A percentile compares a stretch with the other conserved stretches of the same genome.
Conservation (phyloP, 2,113 vertebrate species). For the Atlantisia rogersi region DNA sequence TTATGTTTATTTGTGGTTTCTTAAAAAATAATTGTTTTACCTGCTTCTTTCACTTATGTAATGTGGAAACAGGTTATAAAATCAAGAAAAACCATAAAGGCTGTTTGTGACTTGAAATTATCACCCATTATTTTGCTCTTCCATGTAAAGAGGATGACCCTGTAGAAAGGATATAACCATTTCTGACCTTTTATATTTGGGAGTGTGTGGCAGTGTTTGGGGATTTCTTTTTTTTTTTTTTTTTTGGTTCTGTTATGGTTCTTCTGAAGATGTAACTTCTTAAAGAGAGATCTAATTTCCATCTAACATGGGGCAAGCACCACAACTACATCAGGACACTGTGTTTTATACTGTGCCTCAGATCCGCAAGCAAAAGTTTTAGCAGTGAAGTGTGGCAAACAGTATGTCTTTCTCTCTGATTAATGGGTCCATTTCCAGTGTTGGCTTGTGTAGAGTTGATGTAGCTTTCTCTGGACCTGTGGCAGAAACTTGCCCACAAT, state of each 20-base stretch:
- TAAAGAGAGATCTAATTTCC: not conserved
- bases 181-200: not conserved
- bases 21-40: not conserved
- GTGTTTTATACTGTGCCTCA: not conserved
- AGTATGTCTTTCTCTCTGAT: accelerated
- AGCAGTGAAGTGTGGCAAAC: not conserved
- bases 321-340: not conserved
- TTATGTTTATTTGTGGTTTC: not conserved
- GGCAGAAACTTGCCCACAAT: not conserved
- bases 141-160: not conserved
- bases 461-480: not conserved
- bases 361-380: not conserved
- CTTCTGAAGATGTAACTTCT: not conserved
- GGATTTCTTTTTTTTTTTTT: not conserved
- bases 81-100: not conserved
- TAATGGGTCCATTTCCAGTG: not conserved
- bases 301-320: not conserved
- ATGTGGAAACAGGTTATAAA: not conserved
- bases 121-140: not conserved
- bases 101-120: not conserved
- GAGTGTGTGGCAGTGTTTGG: not conserved
- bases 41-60: not conserved
- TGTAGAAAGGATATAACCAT: not conserved
- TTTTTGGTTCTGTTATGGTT: not conserved
- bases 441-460: not conserved